Percentiles rank a stretch among this genome's conserved stretches.
phyloP scores from a whole-genome alignment of 2,797 vertebrate genomes.

The Threskiornis aethiopicus region DNA sequence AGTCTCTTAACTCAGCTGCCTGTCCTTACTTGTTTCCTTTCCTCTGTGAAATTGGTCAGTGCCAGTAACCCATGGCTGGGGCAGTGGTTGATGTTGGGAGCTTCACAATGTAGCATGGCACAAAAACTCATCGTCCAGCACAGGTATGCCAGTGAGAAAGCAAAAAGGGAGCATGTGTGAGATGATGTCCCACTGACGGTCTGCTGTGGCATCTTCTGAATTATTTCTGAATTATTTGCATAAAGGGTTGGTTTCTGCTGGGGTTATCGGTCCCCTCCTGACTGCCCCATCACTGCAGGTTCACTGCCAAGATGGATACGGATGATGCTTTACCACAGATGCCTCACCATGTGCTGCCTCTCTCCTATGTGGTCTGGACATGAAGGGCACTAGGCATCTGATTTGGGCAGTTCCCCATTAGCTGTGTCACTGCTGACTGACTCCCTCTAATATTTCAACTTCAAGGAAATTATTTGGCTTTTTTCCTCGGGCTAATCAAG shows the following conservation, averaged over 20 bases:
- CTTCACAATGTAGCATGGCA: rapidly evolving
- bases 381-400: not conserved
- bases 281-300: no score
- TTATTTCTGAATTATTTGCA: not conserved
- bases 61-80: not conserved
- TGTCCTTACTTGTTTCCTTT: not conserved
- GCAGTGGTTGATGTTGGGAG: not conserved
- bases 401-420: not conserved
- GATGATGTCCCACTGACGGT: not conserved
- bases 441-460: not conserved
- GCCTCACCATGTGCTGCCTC: not conserved
- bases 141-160: rapidly evolving
- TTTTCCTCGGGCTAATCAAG: not conserved
- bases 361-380: not conserved
- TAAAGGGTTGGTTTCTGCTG: not conserved
- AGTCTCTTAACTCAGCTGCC: not conserved
- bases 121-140: not conserved
- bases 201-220: not conserved
- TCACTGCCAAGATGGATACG: rapidly evolving
- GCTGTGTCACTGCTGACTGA: not conserved
- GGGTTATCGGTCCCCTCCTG: not conserved
- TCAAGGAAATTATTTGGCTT: not conserved
- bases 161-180: not conserved
- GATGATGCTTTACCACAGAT: not conserved
- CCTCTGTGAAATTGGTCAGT: not conserved